Percentiles rank a stretch among this genome's conserved stretches.
Evolutionary conservation across 2,888 invertebrate species (phyloP).

Genomic region (Apodemia duryi): DNA sequence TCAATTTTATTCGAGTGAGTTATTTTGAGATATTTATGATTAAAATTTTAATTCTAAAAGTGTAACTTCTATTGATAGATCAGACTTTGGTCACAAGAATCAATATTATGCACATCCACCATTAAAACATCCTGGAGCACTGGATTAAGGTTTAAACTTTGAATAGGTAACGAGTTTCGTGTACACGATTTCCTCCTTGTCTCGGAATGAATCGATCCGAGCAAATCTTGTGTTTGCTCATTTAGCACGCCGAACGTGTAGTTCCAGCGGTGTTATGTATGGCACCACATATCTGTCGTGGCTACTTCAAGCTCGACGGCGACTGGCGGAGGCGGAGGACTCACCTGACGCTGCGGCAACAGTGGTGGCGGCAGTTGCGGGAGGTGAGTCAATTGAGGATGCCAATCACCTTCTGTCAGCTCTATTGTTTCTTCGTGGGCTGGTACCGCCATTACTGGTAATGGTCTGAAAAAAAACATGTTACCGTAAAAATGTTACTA

Average conservation of each 20-base stretch:
- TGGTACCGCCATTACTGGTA: constrained; percentile 44
- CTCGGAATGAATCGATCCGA: neutral
- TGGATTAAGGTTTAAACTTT: neutral
- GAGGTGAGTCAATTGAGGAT: constrained; percentile 69
- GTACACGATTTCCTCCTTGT: neutral
- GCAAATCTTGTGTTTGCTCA: neutral
- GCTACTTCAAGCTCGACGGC: constrained; percentile 69
- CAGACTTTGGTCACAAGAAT: too few relatives aligned
- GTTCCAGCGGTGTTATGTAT: constrained; percentile 30
- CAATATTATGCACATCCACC: neutral
- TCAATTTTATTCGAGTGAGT: too few relatives aligned
- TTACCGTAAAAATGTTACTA: neutral
- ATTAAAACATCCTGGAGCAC: neutral
- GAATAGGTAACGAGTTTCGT: neutral
- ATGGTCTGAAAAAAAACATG: constrained; percentile 32
- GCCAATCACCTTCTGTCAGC: constrained; percentile 30
- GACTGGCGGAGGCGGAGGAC: constrained; percentile 53
- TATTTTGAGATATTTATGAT: too few relatives aligned
- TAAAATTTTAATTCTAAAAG: too few relatives aligned
- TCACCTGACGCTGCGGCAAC: constrained; percentile 43
- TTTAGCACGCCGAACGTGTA: neutral
- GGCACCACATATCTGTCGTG: constrained; percentile 67
- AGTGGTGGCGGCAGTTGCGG: constrained; percentile 55
- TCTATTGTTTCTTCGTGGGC: constrained; percentile 36
- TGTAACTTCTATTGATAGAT: too few relatives aligned